A percentile compares a stretch with the other conserved stretches of the same genome.
Conservation (phyloP, 2,113 vertebrate species). For the Neogale vison region DNA sequence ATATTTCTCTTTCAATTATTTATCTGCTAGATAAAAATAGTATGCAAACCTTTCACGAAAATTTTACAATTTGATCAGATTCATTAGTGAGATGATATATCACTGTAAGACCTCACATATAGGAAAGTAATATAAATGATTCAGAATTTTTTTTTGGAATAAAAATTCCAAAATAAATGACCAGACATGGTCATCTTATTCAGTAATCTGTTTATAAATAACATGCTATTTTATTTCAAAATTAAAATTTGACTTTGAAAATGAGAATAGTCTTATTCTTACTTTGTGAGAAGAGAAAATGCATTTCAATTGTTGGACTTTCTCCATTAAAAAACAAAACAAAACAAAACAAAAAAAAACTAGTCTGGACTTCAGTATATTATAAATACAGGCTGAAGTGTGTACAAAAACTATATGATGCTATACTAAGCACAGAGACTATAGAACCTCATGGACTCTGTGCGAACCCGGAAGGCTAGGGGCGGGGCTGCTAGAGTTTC, state of each 20-base stretch:
- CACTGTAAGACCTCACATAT: background rate
- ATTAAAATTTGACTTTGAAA: background rate
- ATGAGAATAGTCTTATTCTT: background rate
- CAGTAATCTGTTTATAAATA: background rate
- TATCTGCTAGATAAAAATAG: background rate
- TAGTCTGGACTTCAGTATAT: background rate
- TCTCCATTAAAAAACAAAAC: background rate
- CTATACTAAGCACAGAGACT: background rate
- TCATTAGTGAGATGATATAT: background rate
- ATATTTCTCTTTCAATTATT: background rate
- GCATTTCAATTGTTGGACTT: background rate
- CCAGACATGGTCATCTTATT: background rate
- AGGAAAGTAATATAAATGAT: background rate
- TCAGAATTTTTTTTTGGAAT: background rate
- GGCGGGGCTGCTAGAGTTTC: background rate
- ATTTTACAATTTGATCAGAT: background rate
- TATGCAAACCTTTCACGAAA: background rate
- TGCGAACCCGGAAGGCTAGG: background rate
- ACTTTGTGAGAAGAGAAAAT: background rate
- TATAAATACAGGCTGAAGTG: background rate
- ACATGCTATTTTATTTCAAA: background rate
- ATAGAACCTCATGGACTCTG: background rate
- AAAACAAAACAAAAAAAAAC: no score
- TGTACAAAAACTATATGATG: background rate
- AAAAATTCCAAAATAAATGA: background rate